These are phyloP conservation scores for Yponomeuta plumbellus DNA, from an alignment of 2,888 invertebrate species.

Conservation along the genomic window DNA sequence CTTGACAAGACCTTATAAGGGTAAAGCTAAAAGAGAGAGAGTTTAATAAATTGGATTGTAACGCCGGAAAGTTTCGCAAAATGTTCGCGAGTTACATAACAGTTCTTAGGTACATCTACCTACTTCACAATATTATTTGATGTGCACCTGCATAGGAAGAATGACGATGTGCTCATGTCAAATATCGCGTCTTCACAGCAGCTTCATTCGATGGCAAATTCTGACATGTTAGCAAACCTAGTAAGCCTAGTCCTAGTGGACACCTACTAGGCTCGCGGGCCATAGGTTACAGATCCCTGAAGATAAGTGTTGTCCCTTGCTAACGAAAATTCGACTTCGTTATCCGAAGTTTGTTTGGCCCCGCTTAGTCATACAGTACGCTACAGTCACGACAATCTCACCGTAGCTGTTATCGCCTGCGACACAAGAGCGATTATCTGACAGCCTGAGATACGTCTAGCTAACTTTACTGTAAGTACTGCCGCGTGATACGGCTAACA, in stretches of 20 bases:
- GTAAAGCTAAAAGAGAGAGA: too few relatives aligned
- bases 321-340: neutral
- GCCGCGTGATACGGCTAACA: neutral
- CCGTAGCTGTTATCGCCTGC: neutral
- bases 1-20: neutral
- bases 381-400: neutral
- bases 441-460: neutral
- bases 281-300: neutral
- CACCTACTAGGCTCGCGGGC: neutral
- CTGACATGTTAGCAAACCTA: neutral
- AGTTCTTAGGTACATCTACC: too few relatives aligned
- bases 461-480: neutral
- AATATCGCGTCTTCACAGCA: too few relatives aligned
- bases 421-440: neutral
- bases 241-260: neutral
- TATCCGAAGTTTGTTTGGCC: neutral
- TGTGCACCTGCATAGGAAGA: too few relatives aligned
- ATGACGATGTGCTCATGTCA: too few relatives aligned
- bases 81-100: too few relatives aligned
- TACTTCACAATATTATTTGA: too few relatives aligned
- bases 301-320: neutral
- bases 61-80: too few relatives aligned
- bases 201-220: too few relatives aligned
- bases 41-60: too few relatives aligned
- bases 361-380: neutral